phyloP scores from a whole-genome alignment of 2,113 vertebrate genomes.

The Loxodonta africana region DNA sequence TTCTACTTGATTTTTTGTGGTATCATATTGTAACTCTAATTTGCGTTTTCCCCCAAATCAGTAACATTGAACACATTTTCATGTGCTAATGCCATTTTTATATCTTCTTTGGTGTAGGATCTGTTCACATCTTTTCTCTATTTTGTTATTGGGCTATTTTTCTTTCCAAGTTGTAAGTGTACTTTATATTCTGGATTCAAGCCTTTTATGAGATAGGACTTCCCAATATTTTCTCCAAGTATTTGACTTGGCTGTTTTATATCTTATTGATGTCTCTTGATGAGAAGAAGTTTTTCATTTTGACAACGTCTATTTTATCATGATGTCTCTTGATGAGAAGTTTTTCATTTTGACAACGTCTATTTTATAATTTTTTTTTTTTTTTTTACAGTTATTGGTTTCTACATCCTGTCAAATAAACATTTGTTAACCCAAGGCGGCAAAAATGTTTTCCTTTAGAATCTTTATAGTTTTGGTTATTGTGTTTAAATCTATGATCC shows the following conservation, averaged over 20 bases:
- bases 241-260: not conserved
- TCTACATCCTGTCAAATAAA: not conserved
- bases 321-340: conserved; percentile 15
- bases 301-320: conserved; percentile 6
- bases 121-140: not conserved
- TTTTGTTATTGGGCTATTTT: not conserved
- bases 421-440: not conserved
- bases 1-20: not conserved
- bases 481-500: not conserved
- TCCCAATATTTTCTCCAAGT: not conserved
- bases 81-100: not conserved
- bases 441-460: not conserved
- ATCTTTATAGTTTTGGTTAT: not conserved
- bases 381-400: not conserved
- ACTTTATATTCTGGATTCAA: not conserved
- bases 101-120: not conserved
- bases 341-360: conserved; percentile 37
- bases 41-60: not conserved
- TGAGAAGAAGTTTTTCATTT: conserved; percentile 41
- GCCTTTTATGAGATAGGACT: not conserved
- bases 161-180: not conserved
- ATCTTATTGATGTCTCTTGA: conserved; percentile 13
- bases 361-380: not conserved
- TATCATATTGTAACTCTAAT: not conserved
- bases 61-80: not conserved